Evolutionary conservation across 2,888 invertebrate genomes (phyloP), one percentile per base, ranked within the genome.

Genomic region (Spilosoma lubricipeda): DNA sequence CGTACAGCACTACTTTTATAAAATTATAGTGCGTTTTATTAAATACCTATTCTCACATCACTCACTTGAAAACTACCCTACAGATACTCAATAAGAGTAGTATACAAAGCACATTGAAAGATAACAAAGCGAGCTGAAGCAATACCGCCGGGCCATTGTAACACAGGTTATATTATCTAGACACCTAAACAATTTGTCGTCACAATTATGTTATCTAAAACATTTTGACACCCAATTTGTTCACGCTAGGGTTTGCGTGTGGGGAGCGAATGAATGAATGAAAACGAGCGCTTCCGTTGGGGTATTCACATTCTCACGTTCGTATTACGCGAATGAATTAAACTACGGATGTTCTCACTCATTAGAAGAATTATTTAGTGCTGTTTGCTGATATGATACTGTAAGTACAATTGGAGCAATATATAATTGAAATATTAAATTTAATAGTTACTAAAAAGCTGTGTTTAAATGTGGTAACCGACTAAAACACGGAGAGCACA

Each of bases 191-290:
- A 81, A 84, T 81, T 80, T 77, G 83, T 75, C 74, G 80, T 77
- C 70, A 80, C 80, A 86, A 84, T 87, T 83, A 86, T 85, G 85
- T 82, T 85, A 84, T 86, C 87, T 82, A 81, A 73, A 77, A 79
- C 79, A 81, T 81, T 83, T 84, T 85, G 81, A 83, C 81, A 79
- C 82, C 80, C 75, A 85, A 85, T 83, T 83, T 82, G 84, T 77
- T 27, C 45, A 52, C 27, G 42, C 69, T 75, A 72, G 75, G 79
- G 79, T 73, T 74, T 75, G 76, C 79, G 69, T 63, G 75, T 72
- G 69, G 75, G 79, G 79, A 76, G 73, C 73, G 73, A 70, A 72
- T 75, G 72, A 77, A 74, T 71, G 48, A 71, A 72, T 82, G 74
- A 75, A 75, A 69, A 70, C 73, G 79, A 74, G 71, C 72, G 70